These are phyloP conservation scores for Scylla paramamosain DNA, from an alignment of 1,140 invertebrate genomes.

Conservation along the genomic window DNA sequence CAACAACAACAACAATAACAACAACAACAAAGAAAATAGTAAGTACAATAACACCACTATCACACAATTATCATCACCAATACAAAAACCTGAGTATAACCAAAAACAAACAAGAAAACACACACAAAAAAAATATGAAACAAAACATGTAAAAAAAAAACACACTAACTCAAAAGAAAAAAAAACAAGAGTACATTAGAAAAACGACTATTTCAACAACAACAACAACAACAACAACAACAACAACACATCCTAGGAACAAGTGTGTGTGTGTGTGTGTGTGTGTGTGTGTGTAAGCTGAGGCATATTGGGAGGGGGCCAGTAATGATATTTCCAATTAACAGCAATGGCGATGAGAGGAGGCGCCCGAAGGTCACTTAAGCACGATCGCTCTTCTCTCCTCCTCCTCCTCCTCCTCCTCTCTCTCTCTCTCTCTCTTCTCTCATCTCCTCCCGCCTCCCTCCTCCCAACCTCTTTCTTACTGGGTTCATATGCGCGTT, in stretches of 20 bases:
- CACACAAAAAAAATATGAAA: too few relatives aligned
- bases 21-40: background rate
- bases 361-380: constrained; percentile 54
- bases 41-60: background rate
- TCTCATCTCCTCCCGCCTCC: background rate
- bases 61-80: too few relatives aligned
- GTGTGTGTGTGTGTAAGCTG: constrained; percentile 62
- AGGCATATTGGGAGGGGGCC: constrained; percentile 60
- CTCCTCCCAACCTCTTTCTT: background rate
- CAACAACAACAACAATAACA: background rate
- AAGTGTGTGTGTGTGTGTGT: constrained; percentile 55
- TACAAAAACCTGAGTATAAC: too few relatives aligned
- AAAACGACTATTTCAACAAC: background rate
- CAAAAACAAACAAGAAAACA: too few relatives aligned
- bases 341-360: constrained; percentile 45
- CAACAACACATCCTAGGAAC: background rate
- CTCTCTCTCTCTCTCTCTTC: background rate
- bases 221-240: background rate
- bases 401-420: background rate
- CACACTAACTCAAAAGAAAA: too few relatives aligned
- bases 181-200: background rate
- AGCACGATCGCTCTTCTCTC: constrained; percentile 48
- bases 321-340: constrained; percentile 74
- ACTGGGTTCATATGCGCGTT: background rate
- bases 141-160: too few relatives aligned